These are phyloP conservation scores for Aptenodytes patagonicus DNA, from an alignment of 2,113 vertebrate species.

Conservation along the genomic window DNA sequence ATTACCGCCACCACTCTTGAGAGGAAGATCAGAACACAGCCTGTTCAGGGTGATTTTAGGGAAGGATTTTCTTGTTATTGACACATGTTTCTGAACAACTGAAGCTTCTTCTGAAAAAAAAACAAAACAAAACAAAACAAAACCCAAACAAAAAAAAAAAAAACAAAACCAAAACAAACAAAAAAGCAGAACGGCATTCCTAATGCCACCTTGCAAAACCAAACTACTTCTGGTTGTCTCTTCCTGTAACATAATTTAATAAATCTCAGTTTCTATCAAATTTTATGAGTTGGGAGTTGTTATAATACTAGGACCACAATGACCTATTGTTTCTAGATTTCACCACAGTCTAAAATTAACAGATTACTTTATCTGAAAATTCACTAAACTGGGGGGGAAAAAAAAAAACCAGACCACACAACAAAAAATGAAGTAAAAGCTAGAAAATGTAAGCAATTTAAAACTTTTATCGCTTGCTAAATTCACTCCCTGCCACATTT, in stretches of 20 bases:
- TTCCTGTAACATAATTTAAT: not conserved
- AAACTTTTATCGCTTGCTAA: not conserved
- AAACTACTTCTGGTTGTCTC: not conserved
- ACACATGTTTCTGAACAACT: not conserved
- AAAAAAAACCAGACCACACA: not conserved
- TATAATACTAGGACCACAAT: not conserved
- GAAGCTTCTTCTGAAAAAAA: not conserved
- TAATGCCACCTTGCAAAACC: not conserved
- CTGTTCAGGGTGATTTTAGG: not conserved
- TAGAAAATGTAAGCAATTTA: not conserved
- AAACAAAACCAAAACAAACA: too few relatives aligned
- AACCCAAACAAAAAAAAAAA: too few relatives aligned
- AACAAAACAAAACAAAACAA: too few relatives aligned
- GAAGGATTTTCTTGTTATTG: not conserved
- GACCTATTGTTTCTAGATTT: not conserved
- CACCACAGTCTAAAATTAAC: not conserved
- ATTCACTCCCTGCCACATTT: not conserved
- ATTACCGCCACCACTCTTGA: not conserved
- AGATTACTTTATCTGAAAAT: not conserved
- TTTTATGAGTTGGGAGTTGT: not conserved
- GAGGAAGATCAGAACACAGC: not conserved
- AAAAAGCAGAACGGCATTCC: not conserved
- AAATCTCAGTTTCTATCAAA: not conserved
- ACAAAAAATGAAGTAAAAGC: not conserved
- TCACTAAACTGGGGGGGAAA: not conserved